These are phyloP conservation scores for Myotis yumanensis DNA, from an alignment of 2,113 vertebrate species.

Conservation along the genomic window DNA sequence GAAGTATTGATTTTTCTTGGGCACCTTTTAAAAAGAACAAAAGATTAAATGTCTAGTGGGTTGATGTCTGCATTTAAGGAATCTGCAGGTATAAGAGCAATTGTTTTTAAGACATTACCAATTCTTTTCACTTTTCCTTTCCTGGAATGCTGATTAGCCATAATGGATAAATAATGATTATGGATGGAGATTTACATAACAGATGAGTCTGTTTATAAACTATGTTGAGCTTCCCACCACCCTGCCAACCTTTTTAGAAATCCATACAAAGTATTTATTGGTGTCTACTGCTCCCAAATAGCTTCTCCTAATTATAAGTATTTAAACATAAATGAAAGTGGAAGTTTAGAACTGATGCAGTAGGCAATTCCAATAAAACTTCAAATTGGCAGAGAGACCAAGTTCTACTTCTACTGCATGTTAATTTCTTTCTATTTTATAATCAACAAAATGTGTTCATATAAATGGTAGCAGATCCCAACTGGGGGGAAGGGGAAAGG, in stretches of 20 bases:
- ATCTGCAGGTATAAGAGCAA: conserved; percentile 39
- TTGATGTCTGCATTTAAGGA: conserved; percentile 58
- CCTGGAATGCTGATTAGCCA: conserved; percentile 64
- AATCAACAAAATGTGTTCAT: conserved; percentile 39
- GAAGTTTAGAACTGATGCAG: conserved; percentile 58
- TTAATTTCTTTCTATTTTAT: conserved; percentile 47
- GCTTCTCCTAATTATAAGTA: conserved; percentile 62
- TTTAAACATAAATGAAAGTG: conserved; percentile 70
- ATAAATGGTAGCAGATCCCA: background rate
- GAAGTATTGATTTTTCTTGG: conserved; percentile 43
- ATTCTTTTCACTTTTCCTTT: conserved; percentile 49
- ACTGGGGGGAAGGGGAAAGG: background rate
- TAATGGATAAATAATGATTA: conserved; percentile 69
- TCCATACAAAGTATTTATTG: conserved; percentile 46
- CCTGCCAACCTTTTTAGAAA: conserved; percentile 65
- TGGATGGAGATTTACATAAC: conserved; percentile 61
- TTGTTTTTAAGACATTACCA: conserved; percentile 53
- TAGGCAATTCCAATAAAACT: conserved; percentile 61
- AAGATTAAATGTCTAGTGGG: conserved; percentile 42
- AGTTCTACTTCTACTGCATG: background rate
- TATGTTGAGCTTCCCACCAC: conserved; percentile 24
- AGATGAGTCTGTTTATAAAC: conserved; percentile 68
- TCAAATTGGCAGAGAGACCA: conserved; percentile 47
- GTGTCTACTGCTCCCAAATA: conserved; percentile 56
- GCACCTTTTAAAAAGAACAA: background rate